Percentiles rank a stretch among this genome's conserved stretches.
These are phyloP conservation scores for Cydia splendana DNA, from an alignment of 1,140 invertebrate genomes.

Conservation along the genomic window DNA sequence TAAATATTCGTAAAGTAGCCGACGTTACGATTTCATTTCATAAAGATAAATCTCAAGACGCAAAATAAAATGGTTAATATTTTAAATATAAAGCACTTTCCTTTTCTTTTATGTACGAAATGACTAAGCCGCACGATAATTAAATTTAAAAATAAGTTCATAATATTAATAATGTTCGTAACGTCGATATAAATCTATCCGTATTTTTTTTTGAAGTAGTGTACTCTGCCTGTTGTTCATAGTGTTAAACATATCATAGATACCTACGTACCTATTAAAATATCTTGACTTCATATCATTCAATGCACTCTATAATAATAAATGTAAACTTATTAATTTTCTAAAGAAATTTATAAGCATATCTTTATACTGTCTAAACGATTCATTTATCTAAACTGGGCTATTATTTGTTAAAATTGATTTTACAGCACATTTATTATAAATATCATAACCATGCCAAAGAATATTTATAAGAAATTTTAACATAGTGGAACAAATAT, in stretches of 20 bases:
- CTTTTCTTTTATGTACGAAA: not conserved
- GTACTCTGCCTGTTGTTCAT: conserved; percentile 13
- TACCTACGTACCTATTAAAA: not conserved
- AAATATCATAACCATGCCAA: conserved; percentile 22
- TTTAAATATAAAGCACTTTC: not conserved
- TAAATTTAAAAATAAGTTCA: not conserved
- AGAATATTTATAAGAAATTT: conserved; percentile 20
- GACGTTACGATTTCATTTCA: not conserved
- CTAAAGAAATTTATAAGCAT: not conserved
- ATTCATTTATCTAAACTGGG: not conserved
- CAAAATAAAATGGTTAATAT: not conserved
- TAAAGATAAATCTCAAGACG: not conserved
- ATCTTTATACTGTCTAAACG: not conserved
- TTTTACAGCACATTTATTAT: not conserved
- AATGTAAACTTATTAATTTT: not conserved
- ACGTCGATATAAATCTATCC: not conserved
- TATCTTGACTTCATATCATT: conserved; percentile 29
- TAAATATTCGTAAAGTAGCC: not conserved
- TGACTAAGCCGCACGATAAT: not conserved
- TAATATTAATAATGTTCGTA: not conserved
- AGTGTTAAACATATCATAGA: conserved; percentile 27
- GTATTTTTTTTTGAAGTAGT: not conserved
- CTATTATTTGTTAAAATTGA: not conserved
- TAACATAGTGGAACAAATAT: conserved; percentile 13
- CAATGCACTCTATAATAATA: conserved; percentile 11